Evolutionary conservation across 1,140 invertebrate genomes (phyloP), one percentile per base, ranked within the genome.

Genomic region (Gryon sp.): DNA sequence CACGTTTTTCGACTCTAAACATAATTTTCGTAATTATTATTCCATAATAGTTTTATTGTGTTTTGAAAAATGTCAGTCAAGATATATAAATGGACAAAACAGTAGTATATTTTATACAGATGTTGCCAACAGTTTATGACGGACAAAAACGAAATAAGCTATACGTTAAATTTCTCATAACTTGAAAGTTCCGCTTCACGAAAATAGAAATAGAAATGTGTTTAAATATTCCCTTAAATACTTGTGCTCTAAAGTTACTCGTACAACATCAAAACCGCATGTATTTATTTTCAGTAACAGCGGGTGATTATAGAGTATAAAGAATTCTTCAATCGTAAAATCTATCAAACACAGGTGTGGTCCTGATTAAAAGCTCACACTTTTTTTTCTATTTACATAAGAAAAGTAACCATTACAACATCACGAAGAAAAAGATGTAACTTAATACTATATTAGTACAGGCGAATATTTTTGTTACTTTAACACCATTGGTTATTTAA

Each of bases 381-480:
- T 7, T 28, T 60, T 28, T 19, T 60, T 41, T 28, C n/a, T 70
- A 60, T 70, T 70, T 70, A 52, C 55, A 60, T 60, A 30, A 70
- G 66, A 60, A 60, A 60, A 60, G 38, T 60, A 52, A 45, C 28
- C 24, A 50, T 53, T 70, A 60, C 57, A 46, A 70, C 66, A 60
- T 9, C 45, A 9, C 32, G 24, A 19, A 36, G 28, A 38, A 70
- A 68, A 48, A 38, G 26, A 9, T 28, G 63, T 52, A 70, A 60
- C 26, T 52, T 60, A 60, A 70, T 60, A 52, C 28, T 22, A 6
- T 68, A 68, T 70, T 72, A 53, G 26, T 38, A 53, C 38, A 72
- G n/a, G 38, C 11, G 18, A 52, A 62, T 62, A 59, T 45, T 26
- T 46, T 59, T 36, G 26, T 20, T 19, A n/a, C 9, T n/a, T 43